These are phyloP conservation scores for Cnemophilus loriae DNA, from an alignment of 2,113 vertebrate species.

Conservation along the genomic window DNA sequence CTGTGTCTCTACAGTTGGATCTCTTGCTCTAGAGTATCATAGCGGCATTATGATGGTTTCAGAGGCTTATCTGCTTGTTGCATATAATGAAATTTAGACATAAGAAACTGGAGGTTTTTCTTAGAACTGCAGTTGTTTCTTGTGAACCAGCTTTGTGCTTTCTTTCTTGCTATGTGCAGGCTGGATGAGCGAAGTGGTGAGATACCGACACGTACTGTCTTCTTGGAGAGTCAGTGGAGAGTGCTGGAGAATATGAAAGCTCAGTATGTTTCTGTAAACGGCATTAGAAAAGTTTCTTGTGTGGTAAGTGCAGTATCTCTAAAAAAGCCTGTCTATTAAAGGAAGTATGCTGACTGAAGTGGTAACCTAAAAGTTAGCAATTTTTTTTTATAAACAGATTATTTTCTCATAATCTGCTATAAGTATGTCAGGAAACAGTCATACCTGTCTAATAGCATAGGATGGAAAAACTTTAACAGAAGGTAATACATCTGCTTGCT, in stretches of 20 bases:
- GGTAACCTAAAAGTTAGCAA: not conserved
- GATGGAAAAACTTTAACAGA: not conserved
- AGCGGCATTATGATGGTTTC: not conserved
- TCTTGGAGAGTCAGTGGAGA: conserved; percentile 88
- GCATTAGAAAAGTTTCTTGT: conserved; percentile 93
- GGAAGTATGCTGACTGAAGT: not conserved
- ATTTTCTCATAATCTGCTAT: not conserved
- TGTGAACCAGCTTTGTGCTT: not conserved
- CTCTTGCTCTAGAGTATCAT: not conserved
- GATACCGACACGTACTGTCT: conserved; percentile 76
- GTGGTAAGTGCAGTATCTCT: conserved; percentile 78
- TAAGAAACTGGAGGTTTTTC: not conserved
- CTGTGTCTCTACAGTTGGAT: not conserved
- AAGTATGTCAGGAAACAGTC: not conserved
- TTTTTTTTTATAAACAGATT: not conserved
- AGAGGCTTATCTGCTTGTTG: not conserved
- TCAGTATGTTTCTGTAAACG: conserved; percentile 92
- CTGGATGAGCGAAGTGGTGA: conserved; percentile 81
- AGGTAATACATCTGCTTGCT: not conserved
- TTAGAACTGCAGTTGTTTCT: not conserved
- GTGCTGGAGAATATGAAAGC: conserved; percentile 95
- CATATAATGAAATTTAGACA: not conserved
- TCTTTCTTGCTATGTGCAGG: conserved; percentile 59
- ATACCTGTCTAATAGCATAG: not conserved
- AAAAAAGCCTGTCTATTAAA: not conserved